These are phyloP conservation scores for Drosophila percnosoma DNA, from an alignment of 2,888 invertebrate genomes.

Conservation along the genomic window DNA sequence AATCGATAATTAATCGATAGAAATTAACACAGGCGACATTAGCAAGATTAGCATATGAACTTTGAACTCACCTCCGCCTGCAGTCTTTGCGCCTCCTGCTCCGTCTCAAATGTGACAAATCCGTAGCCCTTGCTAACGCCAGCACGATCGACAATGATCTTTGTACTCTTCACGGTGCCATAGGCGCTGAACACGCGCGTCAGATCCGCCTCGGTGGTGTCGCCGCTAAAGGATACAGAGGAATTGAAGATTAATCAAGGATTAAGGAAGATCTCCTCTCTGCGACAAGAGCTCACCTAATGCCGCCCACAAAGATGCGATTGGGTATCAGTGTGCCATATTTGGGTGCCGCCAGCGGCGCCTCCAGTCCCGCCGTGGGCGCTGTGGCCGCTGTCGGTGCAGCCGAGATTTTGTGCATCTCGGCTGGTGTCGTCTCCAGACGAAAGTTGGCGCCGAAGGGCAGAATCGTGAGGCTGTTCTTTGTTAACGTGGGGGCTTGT, in stretches of 20 bases:
- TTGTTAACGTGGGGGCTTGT: conserved; percentile 29
- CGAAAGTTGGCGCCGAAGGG: conserved; percentile 82
- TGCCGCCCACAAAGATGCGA: conserved; percentile 98
- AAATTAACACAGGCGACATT: conserved; percentile 64
- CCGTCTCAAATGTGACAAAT: conserved; percentile 93
- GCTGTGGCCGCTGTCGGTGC: conserved; percentile 82
- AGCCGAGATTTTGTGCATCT: conserved; percentile 83
- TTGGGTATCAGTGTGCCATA: conserved; percentile 96
- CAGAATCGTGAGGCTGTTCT: conserved; percentile 81
- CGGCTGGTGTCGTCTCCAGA: conserved; percentile 81
- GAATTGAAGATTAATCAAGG: not conserved
- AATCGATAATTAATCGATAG: conserved; percentile 47
- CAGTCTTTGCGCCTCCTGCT: conserved; percentile 92
- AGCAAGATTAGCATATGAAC: conserved; percentile 45
- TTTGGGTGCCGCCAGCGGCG: conserved; percentile 86
- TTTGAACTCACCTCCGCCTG: conserved; percentile 88
- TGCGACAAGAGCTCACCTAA: conserved; percentile 86
- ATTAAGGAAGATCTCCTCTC: not conserved
- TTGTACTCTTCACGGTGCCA: conserved; percentile 95
- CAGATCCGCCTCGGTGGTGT: conserved; percentile 96
- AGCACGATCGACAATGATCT: conserved; percentile 97
- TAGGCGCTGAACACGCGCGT: conserved; percentile 95
- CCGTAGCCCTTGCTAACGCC: conserved; percentile 94
- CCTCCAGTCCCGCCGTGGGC: conserved; percentile 81
- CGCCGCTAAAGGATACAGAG: conserved; percentile 85